These are phyloP conservation scores for Corydoras maculifer DNA, from an alignment of 2,113 vertebrate genomes.

Conservation along the genomic window DNA sequence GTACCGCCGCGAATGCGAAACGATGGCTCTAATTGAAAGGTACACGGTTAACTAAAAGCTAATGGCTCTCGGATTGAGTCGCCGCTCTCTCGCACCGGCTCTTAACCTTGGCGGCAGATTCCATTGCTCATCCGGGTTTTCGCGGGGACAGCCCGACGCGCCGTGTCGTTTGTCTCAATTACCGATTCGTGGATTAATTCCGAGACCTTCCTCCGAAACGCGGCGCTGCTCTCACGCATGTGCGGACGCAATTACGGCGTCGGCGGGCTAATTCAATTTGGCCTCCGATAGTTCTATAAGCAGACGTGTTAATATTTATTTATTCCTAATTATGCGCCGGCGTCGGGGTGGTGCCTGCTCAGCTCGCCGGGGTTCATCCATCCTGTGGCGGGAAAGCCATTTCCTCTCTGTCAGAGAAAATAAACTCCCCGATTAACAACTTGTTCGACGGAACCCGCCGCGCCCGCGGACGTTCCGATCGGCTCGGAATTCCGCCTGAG, in stretches of 20 bases:
- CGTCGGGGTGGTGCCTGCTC: constrained; percentile 37
- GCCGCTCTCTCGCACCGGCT: constrained; percentile 34
- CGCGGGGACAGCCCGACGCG: constrained; percentile 38
- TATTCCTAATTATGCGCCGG: constrained; percentile 46
- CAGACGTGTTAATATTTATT: constrained; percentile 52
- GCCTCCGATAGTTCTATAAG: constrained; percentile 38
- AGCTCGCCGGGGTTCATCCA: constrained; percentile 43
- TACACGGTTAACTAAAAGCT: constrained; percentile 47
- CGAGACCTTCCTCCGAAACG: constrained; percentile 42
- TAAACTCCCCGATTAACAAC: constrained; percentile 50
- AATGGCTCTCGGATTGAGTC: constrained; percentile 48
- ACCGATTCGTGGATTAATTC: constrained; percentile 49
- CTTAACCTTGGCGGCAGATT: constrained; percentile 44
- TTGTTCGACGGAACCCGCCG: constrained; percentile 32
- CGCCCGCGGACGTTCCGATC: constrained; percentile 25
- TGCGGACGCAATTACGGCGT: constrained; percentile 40
- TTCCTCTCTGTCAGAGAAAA: constrained; percentile 48
- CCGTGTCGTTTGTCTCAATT: constrained; percentile 53
- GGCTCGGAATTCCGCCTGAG: constrained; percentile 27
- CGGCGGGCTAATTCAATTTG: constrained; percentile 41
- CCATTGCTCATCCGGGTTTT: constrained; percentile 44
- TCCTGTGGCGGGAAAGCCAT: constrained; percentile 45
- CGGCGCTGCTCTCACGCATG: constrained; percentile 32
- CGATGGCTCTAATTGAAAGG: constrained; percentile 47
- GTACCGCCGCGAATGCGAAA: constrained; percentile 26